Conservation (phyloP, 2,888 invertebrate genomes). For the Rhamnusium bicolor region DNA sequence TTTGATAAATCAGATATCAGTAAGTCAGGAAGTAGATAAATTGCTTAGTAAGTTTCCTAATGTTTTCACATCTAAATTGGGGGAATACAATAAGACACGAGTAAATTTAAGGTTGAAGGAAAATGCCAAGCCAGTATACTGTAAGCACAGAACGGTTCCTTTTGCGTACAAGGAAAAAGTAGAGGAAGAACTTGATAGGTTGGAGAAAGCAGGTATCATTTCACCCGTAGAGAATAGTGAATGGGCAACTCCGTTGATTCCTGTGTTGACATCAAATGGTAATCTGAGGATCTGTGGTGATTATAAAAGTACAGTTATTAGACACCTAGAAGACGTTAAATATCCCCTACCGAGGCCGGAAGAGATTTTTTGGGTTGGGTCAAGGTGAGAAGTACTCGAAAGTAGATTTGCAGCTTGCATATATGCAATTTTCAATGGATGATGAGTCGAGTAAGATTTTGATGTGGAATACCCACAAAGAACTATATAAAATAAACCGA, state of each 20-base stretch:
- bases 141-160: too few species aligned
- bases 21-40: background rate
- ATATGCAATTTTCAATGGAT: constrained; percentile 61
- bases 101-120: constrained; percentile 2
- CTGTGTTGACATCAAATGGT: constrained; percentile 48
- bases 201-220: constrained; percentile 55
- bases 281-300: constrained; percentile 51
- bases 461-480: constrained; percentile 62
- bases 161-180: constrained; percentile 56
- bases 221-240: constrained; percentile 44
- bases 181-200: constrained; percentile 43
- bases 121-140: constrained; percentile 39
- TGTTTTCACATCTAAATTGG: constrained; percentile 1
- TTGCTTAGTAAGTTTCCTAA: background rate
- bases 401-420: constrained; percentile 52
- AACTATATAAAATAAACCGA: constrained; percentile 61
- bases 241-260: constrained; percentile 53
- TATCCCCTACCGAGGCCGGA: constrained; percentile 55
- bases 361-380: constrained; percentile 51
- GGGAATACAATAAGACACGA: constrained; percentile 1
- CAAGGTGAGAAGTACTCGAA: constrained; percentile 54
- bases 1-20: background rate
- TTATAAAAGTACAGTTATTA: constrained; percentile 53
- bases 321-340: constrained; percentile 44
- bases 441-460: constrained; percentile 56